Evolutionary conservation across 2,113 vertebrate species (phyloP).

Genomic region (Ictalurus punctatus): DNA sequence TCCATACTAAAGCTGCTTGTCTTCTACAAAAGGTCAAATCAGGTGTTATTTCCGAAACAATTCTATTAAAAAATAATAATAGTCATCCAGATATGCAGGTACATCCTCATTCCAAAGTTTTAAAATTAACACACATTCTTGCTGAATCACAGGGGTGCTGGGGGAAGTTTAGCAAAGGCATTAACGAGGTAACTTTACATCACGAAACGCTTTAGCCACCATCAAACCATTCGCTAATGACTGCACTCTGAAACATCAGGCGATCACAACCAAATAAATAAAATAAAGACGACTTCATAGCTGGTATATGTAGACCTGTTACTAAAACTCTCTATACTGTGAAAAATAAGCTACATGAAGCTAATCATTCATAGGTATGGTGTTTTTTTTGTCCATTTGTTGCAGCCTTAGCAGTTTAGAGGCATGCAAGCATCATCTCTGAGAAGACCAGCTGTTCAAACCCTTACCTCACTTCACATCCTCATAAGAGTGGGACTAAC

Average conservation of each 20-base stretch:
- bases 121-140: background rate
- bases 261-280: background rate
- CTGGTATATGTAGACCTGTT: background rate
- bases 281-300: background rate
- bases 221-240: background rate
- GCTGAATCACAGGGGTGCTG: background rate
- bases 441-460: conserved; percentile 71
- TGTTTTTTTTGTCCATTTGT: background rate
- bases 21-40: background rate
- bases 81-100: background rate
- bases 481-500: conserved; percentile 61
- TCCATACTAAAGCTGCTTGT: background rate
- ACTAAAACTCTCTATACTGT: background rate
- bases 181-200: too few species aligned
- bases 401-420: background rate
- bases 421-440: conserved; percentile 12
- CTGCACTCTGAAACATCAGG: background rate
- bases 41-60: background rate
- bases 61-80: too few species aligned
- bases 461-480: conserved; percentile 72
- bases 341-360: background rate
- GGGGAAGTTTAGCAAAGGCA: background rate
- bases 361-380: background rate
- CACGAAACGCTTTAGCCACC: background rate
- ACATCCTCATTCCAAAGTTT: background rate